These are phyloP conservation scores for Corythaixoides concolor DNA, from an alignment of 2,113 vertebrate genomes.

Conservation along the genomic window DNA sequence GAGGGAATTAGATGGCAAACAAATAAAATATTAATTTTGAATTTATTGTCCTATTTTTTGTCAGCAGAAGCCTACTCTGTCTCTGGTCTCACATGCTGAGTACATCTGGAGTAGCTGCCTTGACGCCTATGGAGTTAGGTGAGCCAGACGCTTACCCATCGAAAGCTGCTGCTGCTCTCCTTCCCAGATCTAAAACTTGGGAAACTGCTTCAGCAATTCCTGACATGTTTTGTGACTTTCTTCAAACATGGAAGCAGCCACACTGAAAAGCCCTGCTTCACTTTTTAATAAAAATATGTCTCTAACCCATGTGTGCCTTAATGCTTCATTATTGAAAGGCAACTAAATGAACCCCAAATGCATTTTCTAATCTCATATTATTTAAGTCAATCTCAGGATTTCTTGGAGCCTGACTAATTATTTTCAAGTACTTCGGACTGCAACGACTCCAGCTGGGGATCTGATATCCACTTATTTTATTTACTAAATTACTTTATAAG, in stretches of 20 bases:
- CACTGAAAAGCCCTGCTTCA: background rate
- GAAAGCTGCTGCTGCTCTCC: background rate
- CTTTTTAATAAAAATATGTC: background rate
- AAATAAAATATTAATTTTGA: background rate
- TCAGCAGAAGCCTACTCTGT: background rate
- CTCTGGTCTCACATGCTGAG: background rate
- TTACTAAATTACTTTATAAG: slow-evolving; percentile 1
- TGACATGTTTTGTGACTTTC: background rate
- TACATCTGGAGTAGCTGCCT: background rate
- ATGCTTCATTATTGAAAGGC: background rate
- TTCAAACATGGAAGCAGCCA: background rate
- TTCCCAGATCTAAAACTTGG: background rate
- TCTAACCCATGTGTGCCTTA: background rate
- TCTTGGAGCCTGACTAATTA: slow-evolving; percentile 2
- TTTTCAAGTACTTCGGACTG: background rate
- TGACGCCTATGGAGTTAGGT: background rate
- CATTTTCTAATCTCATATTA: background rate
- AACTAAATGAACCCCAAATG: background rate
- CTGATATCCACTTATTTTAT: slow-evolving; percentile 16
- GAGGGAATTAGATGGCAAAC: background rate
- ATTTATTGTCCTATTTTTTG: background rate
- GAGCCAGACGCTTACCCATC: background rate
- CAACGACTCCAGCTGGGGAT: background rate
- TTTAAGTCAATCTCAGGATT: slow-evolving; percentile 8
- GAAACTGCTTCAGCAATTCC: background rate